These are phyloP conservation scores for Corbicula japonica DNA, from an alignment of 2,888 invertebrate genomes.

Conservation along the genomic window DNA sequence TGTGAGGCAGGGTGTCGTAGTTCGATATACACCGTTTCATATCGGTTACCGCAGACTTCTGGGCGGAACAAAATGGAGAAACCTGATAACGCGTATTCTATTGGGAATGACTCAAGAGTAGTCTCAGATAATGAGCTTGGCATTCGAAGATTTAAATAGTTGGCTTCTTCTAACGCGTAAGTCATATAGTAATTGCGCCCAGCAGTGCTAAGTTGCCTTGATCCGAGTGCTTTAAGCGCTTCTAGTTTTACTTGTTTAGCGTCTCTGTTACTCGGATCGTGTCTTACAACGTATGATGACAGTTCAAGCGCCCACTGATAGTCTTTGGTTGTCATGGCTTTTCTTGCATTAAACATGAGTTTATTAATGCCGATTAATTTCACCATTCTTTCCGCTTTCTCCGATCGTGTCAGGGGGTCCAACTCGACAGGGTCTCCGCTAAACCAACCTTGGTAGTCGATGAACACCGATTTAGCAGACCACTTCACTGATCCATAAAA, in stretches of 20 bases:
- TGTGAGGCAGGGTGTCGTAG: constrained; percentile 57
- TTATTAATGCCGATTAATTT: constrained; percentile 67
- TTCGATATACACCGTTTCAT: constrained; percentile 53
- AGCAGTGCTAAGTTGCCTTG: constrained; percentile 74
- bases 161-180: constrained; percentile 73
- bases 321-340: constrained; percentile 72
- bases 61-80: constrained; percentile 70
- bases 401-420: constrained; percentile 68
- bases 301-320: constrained; percentile 81
- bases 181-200: constrained; percentile 81
- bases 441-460: constrained; percentile 75
- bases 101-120: constrained; percentile 52
- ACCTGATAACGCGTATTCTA: constrained; percentile 61
- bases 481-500: constrained; percentile 82
- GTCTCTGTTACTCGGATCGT: constrained; percentile 54
- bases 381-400: constrained; percentile 72
- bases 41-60: constrained; percentile 56
- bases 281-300: constrained; percentile 63
- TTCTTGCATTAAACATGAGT: constrained; percentile 58
- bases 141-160: constrained; percentile 49
- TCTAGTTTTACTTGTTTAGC: constrained; percentile 72
- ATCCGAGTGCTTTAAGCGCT: constrained; percentile 71
- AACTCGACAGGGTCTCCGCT: constrained; percentile 77
- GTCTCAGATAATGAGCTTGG: constrained; percentile 25
- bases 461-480: constrained; percentile 79